Conservation (phyloP, 2,113 vertebrate species). For the Jaculus jaculus region DNA sequence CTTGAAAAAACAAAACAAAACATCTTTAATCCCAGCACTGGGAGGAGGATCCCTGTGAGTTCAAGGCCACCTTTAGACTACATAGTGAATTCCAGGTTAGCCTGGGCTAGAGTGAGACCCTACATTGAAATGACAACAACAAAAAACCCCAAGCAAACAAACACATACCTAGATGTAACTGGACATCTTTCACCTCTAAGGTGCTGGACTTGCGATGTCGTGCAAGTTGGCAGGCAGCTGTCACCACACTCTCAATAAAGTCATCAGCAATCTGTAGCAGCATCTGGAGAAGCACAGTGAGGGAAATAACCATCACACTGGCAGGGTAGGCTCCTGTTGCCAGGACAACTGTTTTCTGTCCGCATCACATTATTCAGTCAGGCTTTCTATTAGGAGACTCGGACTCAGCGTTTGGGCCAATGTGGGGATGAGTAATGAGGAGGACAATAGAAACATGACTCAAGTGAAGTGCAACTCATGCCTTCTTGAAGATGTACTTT, state of each 20-base stretch:
- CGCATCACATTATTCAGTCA: background rate
- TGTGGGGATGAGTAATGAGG: background rate
- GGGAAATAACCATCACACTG: background rate
- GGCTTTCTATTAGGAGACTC: background rate
- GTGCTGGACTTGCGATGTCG: constrained; percentile 98
- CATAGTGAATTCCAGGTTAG: too few relatives aligned
- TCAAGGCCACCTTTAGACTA: too few relatives aligned
- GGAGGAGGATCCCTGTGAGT: too few relatives aligned
- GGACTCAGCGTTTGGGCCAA: background rate
- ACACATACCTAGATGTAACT: constrained; percentile 94
- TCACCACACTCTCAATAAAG: constrained; percentile 99
- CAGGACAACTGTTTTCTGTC: constrained; percentile 15
- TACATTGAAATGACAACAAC: too few relatives aligned
- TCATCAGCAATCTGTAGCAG: constrained; percentile 98
- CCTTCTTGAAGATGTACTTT: background rate
- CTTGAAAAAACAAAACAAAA: background rate
- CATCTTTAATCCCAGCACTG: too few relatives aligned
- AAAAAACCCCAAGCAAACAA: too few relatives aligned
- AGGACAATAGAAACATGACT: background rate
- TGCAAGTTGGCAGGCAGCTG: constrained; percentile 96
- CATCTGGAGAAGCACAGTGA: constrained; percentile 86
- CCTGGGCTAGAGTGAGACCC: too few relatives aligned
- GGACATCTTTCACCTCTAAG: constrained; percentile 98
- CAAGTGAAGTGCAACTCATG: background rate
- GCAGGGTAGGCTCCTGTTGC: background rate